Conservation (phyloP, 2,888 invertebrate species). For the Drosophila borealis region DNA sequence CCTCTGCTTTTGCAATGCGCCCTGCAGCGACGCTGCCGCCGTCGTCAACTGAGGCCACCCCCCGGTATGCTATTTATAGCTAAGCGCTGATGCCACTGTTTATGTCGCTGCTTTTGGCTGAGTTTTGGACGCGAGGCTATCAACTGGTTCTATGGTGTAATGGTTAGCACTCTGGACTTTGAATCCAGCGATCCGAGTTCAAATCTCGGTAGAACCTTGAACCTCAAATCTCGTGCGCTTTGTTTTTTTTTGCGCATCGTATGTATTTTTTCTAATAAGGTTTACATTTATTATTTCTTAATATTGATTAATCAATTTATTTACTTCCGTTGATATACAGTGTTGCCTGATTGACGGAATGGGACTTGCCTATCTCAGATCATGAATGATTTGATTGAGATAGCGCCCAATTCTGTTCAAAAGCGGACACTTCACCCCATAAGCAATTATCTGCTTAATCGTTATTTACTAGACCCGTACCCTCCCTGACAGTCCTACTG, state of each 20-base stretch:
- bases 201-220: constrained; percentile 85
- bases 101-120: not conserved
- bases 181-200: constrained; percentile 85
- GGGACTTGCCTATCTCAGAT: constrained; percentile 28
- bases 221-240: constrained; percentile 37
- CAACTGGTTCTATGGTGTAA: constrained; percentile 81
- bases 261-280: not conserved
- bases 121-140: constrained; percentile 3
- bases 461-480: constrained; percentile 2
- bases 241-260: not conserved
- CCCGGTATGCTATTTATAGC: constrained; percentile 40
- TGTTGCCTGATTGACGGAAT: constrained; percentile 41
- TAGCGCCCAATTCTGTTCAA: constrained; percentile 36
- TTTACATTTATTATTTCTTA: too few species aligned
- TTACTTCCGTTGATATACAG: constrained; percentile 22
- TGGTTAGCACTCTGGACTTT: constrained; percentile 83
- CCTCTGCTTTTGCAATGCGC: constrained; percentile 12
- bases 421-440: constrained; percentile 32
- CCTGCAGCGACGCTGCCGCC: constrained; percentile 4
- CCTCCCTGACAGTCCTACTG: not conserved
- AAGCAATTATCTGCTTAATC: constrained; percentile 52
- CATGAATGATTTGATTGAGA: constrained; percentile 10
- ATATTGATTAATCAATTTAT: not conserved
- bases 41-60: constrained; percentile 22
- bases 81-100: constrained; percentile 3